Evolutionary conservation across 2,888 invertebrate species (phyloP), one percentile per base, ranked within the genome.

Genomic region (Dione vanillae): DNA sequence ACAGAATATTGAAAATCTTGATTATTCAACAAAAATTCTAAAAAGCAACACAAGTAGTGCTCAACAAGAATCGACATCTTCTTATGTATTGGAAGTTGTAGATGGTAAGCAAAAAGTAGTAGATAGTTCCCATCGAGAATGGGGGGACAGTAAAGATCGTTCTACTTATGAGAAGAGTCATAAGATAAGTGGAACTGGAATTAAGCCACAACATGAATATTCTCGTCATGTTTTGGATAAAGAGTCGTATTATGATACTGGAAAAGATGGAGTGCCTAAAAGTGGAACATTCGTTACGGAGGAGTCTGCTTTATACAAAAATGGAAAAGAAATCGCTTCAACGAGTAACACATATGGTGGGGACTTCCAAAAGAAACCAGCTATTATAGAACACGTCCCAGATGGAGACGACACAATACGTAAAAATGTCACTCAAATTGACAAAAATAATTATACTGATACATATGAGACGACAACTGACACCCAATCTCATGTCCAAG

Each of bases 1-100:
- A 43, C 82, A 83, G 58, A 82, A 90, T 73, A 84, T 84, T 12
- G 83, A 90, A 75, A 88, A 90, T 73, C 79, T 91, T 35, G 88
- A 92, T 74, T 90, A 88, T 85, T 94, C 86, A 54, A 94, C 82
- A 69, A 91, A 92, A 83, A 90, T 93, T 51, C 87, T 94, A 70
- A 94, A 95, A 78, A 94, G 95, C 76, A 93, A 94, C 76, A 94
- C 94, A 56, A 94, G 94, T 71, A 94, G 95, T 69, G 92, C 93
- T 62, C 91, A 94, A 65, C 94, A 95, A 85, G 95, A 94, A 67
- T 94, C 95, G 16, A 94, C 94, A 9, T 94, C 94, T 8, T 95
- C 95, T 59, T 96, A 95, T 78, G 94, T 93, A 5, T 91, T 96
- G 70, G 95, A 96, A 89, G 90, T 95, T 62, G 91, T 95, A 43